Evolutionary conservation across 2,113 vertebrate species (phyloP), one percentile per base, ranked within the genome.

Genomic region (Anas platyrhynchos): DNA sequence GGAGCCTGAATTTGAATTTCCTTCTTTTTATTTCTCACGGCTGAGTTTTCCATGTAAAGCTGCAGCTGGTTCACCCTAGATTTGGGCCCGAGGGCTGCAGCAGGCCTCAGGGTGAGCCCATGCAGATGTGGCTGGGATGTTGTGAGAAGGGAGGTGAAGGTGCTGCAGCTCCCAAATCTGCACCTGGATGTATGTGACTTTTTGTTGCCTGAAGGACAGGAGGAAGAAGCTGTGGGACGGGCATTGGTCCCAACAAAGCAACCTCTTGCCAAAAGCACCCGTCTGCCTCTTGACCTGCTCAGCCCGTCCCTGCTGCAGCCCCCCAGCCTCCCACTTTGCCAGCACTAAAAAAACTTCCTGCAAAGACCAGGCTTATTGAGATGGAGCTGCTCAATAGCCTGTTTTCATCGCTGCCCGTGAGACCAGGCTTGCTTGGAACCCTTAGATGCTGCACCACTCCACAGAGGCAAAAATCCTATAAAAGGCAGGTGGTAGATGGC

Each of bases 321-420:
- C 0, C 0, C 17, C 61, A 48, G 16, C 36, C 71, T 93, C 66
- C 43, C 29, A 14, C 13, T 61, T 78, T 9, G 10, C 25, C 77
- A 5, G 11, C 41, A 41, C 41, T 41, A 41, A 41, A 41, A 41
- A 41, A 41, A 41, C 41, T 41, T 41, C 41, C 41, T 41, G 41
- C 41, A 41, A 41, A 41, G 41, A 41, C 41, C 41, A 41, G 41
- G 41, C 13, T 41, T 41, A 41, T 41, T 41, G 41, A 41, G 41
- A 41, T 41, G 41, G 41, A 41, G 41, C 41, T 41, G 41, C 41
- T 41, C 13, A 41, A 41, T 13, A 41, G 41, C 41, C 41, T 41
- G 41, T 5, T 41, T 41, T 5, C 41, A 41, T 41, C 41, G 12
- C 13, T 41, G 41, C 41, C 41, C 13, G 41, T 41, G 41, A 41